phyloP scores from a whole-genome alignment of 2,888 invertebrate genomes.

The Pseudococcus jackbeardsleyi region DNA sequence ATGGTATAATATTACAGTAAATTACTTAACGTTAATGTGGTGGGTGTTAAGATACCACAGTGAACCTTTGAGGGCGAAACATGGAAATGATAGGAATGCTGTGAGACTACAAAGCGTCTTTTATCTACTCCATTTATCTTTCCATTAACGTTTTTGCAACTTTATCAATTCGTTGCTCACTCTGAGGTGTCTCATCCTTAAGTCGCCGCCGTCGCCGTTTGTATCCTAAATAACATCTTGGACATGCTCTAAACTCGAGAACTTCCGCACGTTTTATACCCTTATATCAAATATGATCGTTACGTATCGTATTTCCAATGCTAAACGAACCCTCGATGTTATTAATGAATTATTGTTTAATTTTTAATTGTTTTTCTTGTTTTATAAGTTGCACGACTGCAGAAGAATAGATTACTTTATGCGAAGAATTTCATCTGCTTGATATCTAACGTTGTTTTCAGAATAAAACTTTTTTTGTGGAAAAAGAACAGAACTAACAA shows the following conservation, averaged over 20 bases:
- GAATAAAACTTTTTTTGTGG: too few species aligned
- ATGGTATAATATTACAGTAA: constrained; percentile 61
- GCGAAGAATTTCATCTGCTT: too few species aligned
- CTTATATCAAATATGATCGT: not conserved
- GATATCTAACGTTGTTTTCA: too few species aligned
- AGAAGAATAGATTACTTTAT: not conserved
- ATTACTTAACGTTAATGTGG: constrained; percentile 62
- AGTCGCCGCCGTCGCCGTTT: constrained; percentile 28
- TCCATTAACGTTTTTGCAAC: constrained; percentile 65
- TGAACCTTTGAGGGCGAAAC: constrained; percentile 22
- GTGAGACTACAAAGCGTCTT: constrained; percentile 57
- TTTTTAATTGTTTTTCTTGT: not conserved
- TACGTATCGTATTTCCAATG: not conserved
- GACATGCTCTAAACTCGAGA: constrained; percentile 52
- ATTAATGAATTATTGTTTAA: constrained; percentile 2
- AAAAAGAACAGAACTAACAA: too few species aligned
- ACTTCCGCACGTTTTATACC: constrained; percentile 43
- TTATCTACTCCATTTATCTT: constrained; percentile 65
- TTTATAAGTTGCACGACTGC: not conserved
- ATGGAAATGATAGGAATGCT: constrained; percentile 60
- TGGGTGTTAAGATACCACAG: constrained; percentile 57
- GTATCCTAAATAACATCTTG: constrained; percentile 62
- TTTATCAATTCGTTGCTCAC: constrained; percentile 60
- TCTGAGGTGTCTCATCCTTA: constrained; percentile 49
- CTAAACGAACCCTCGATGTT: not conserved